Conservation (phyloP, 2,113 vertebrate genomes). For the Motacilla tschutschensis region DNA sequence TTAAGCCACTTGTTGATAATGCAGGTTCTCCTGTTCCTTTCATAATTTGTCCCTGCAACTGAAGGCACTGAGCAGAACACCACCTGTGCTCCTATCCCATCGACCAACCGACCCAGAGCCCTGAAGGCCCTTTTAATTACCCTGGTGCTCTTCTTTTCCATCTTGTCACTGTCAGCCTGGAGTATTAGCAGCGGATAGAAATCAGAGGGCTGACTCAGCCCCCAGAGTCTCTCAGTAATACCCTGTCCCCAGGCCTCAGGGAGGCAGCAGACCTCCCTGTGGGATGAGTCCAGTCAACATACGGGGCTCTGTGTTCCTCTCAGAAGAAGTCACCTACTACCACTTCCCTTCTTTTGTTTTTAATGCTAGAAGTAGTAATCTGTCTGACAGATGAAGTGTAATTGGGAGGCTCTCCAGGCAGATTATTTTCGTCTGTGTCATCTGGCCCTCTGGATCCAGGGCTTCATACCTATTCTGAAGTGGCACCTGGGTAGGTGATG, state of each 20-base stretch:
- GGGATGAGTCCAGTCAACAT: not conserved
- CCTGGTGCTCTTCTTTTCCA: not conserved
- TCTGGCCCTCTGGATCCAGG: not conserved
- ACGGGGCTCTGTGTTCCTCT: not conserved
- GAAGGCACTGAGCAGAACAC: not conserved
- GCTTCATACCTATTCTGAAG: not conserved
- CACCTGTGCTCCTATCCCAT: not conserved
- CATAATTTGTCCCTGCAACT: not conserved
- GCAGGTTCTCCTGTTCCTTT: not conserved
- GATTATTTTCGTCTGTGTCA: not conserved
- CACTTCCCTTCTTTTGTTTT: not conserved
- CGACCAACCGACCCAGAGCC: not conserved
- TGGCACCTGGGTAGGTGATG: not conserved
- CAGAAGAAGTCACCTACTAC: not conserved
- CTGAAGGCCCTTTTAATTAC: not conserved
- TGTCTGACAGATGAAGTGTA: not conserved
- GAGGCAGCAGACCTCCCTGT: not conserved
- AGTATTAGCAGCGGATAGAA: not conserved
- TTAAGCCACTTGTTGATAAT: not conserved
- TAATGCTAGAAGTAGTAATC: not conserved
- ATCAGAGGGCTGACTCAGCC: not conserved
- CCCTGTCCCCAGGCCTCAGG: fast-evolving
- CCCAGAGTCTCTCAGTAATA: not conserved
- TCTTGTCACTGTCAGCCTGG: not conserved
- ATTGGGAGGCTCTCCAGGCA: not conserved